Evolutionary conservation across 2,797 vertebrate species (phyloP).

Genomic region (Chelonia mydas): DNA sequence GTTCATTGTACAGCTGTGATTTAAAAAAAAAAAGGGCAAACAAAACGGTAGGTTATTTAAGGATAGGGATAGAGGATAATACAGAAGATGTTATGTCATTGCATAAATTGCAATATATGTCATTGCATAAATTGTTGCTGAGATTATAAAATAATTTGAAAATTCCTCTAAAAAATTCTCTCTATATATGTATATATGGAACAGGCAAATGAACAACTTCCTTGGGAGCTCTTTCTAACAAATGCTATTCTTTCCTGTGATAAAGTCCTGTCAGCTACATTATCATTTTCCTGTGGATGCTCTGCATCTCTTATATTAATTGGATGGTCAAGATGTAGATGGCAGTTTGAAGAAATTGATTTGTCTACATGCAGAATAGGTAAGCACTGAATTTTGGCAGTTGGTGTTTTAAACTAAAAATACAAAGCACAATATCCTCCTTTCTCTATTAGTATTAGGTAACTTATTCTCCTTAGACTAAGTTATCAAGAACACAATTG

Average conservation of each 20-base stretch:
- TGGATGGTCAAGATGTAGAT: slow-evolving; percentile 25
- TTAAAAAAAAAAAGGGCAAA: not conserved
- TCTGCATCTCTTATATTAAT: slow-evolving; percentile 57
- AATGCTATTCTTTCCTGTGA: not conserved
- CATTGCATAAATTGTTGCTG: not conserved
- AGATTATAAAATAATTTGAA: not conserved
- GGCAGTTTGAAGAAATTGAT: slow-evolving; percentile 37
- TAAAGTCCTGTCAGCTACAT: not conserved
- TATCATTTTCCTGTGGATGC: not conserved
- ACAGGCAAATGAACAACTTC: not conserved
- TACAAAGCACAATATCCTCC: slow-evolving; percentile 21
- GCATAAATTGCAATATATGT: not conserved
- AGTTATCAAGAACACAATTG: not conserved
- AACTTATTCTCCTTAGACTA: not conserved
- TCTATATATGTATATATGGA: not conserved
- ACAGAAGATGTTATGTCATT: not conserved
- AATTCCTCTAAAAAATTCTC: not conserved
- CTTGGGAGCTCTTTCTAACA: not conserved
- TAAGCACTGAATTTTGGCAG: slow-evolving; percentile 40
- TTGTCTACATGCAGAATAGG: slow-evolving; percentile 23
- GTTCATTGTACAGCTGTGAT: not conserved
- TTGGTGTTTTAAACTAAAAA: not conserved
- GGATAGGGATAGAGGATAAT: not conserved
- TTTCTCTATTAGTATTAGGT: slow-evolving; percentile 3
- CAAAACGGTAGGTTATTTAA: not conserved